Base-by-base conservation (phyloP, 2,797 vertebrate species). In the Aplochiton taeniatus region DNA sequence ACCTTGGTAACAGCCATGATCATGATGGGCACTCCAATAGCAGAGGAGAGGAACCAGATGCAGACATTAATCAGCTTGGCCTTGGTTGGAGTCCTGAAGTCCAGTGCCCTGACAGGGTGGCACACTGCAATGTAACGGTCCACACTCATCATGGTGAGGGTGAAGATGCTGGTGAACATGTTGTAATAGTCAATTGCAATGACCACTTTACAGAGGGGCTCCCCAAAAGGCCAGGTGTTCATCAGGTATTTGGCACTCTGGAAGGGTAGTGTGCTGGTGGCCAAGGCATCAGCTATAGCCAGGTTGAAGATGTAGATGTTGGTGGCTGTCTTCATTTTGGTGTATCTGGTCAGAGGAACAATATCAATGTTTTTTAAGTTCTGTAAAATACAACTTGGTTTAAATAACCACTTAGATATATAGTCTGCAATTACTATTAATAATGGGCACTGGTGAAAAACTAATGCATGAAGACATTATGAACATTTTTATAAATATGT, bases 241-340 rank as follows among this genome's bases (percentile, higher is more conserved):
- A 99, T 95, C 81, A 99, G 89, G 84, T 96, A 97, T 83, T 98
- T 98, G 81, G 96, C 90, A 0, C 97, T 98, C 87, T 99, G 97
- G 90, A 99, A 99, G 61, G 97, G 97, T 77, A 99, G 90, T 0
- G 97, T 99, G 88, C 95, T 98, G 74, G 97, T 99, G 80, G 97
- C 95, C 68, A 99, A 65, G 0, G 97, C 95, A 0, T 98, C 96
- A 0, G 97, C 97, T 58, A 99, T 79, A 1, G 97, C 97, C 85
- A 98, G 85, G 87, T 99, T 99, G 87, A 98, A 99, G 88, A 99
- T 98, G 88, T 98, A 99, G 89, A 98, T 99, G 80, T 99, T 99
- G 82, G 97, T 99, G 69, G 97, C 95, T 0, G 97, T 98, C 83
- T 98, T 98, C 96, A 98, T 93, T 89, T 98, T 98, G 55, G 96